Evolutionary conservation across 2,797 vertebrate species (phyloP).

Genomic region (Poecilia gillii): DNA sequence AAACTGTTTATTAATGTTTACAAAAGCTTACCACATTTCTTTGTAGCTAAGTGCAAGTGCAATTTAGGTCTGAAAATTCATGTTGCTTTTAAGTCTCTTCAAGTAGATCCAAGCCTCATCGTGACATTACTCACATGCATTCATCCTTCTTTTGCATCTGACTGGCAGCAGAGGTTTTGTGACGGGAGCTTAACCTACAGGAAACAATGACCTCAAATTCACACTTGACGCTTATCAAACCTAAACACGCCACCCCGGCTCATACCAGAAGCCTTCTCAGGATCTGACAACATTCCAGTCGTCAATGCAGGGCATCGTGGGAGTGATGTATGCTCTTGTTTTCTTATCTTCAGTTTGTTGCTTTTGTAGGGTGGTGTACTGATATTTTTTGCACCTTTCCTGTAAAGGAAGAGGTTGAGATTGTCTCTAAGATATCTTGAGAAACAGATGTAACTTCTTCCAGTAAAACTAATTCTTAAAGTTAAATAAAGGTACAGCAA

Average conservation of each 20-base stretch:
- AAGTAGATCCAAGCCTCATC: background rate
- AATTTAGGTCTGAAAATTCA: background rate
- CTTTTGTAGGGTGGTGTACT: background rate
- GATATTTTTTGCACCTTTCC: slow-evolving; percentile 27
- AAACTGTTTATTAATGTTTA: background rate
- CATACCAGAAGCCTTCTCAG: slow-evolving; percentile 23
- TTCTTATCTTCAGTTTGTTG: slow-evolving; percentile 27
- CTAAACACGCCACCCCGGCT: slow-evolving; percentile 54
- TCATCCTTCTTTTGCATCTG: slow-evolving; percentile 39
- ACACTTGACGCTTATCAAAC: slow-evolving; percentile 69
- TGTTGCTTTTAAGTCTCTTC: background rate
- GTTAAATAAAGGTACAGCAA: slow-evolving; percentile 1
- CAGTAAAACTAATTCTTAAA: background rate
- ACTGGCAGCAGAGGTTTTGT: slow-evolving; percentile 42
- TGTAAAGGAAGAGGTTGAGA: slow-evolving; percentile 9
- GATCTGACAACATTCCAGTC: slow-evolving; percentile 56
- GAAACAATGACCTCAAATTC: slow-evolving; percentile 57
- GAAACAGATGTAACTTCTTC: background rate
- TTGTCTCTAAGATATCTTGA: background rate
- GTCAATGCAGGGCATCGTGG: slow-evolving; percentile 46
- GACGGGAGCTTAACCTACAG: slow-evolving; percentile 39
- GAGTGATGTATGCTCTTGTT: slow-evolving; percentile 65
- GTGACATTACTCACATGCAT: slow-evolving; percentile 15
- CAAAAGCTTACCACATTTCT: background rate
- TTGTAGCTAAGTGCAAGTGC: background rate